Evolutionary conservation across 2,113 vertebrate species (phyloP), one percentile per base, ranked within the genome.

Genomic region (Hypomesus transpacificus): DNA sequence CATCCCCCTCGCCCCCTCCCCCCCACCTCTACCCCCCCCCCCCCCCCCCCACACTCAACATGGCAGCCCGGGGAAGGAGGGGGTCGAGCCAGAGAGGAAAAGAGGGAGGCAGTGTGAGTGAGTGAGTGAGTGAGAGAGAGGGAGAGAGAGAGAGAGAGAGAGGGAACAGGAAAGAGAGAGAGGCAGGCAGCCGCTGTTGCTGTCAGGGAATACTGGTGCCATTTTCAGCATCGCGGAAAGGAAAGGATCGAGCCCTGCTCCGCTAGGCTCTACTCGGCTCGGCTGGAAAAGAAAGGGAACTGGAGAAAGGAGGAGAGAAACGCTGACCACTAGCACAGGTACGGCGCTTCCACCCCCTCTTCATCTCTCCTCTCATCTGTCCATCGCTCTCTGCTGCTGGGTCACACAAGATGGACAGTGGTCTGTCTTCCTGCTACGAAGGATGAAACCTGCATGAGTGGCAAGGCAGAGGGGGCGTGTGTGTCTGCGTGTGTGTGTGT

Each of bases 141-240:
- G 68, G 68, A 63, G 75, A 59, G 72, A 54, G 80, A 69, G 83
- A 71, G 75, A 56, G 76, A 68, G 74, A 57, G 72, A 73, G 76
- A 71, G 54, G 54, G 69, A 75, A 78, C 50, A 74, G 39, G 66
- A 78, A 81, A 50, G 68, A 65, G 60, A 22, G 76, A 50, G 51
- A 86, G 84, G 73, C 70, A 84, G 84, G 80, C 78, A 81, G 82
- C 53, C 14, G 79, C 84, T 86, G 83, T 80, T 22, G 73, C 86
- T 88, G 84, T 88, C 87, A 90, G 86, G 90, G 86, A 91, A 85
- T 90, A 89, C 83, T 87, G 88, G 87, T 90, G 90, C 90, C 89
- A 91, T 89, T 88, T 91, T 87, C 90, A 90, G 87, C 87, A 87
- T 85, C 85, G 82, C 85, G 87, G 80, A 75, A 80, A 82, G 82